phyloP scores from a whole-genome alignment of 1,140 invertebrate genomes.

The Dysdera silvatica region DNA sequence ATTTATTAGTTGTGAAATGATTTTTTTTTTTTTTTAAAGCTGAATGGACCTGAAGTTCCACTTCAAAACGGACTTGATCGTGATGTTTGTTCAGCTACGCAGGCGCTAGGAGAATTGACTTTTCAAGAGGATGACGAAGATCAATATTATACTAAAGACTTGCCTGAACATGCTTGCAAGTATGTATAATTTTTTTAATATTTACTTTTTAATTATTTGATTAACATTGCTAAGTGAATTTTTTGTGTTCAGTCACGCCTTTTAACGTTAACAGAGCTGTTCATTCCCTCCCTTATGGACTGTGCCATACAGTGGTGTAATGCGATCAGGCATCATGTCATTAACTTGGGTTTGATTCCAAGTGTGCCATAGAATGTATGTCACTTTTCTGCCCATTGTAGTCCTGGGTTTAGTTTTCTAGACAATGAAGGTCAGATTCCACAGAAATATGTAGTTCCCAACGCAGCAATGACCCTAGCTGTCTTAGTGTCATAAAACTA shows the following conservation, averaged over 20 bases:
- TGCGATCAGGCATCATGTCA: no score
- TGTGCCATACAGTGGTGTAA: not conserved
- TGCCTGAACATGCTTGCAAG: conserved; percentile 91
- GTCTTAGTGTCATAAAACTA: no score
- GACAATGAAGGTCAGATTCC: no score
- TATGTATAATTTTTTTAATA: conserved; percentile 44
- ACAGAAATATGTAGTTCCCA: no score
- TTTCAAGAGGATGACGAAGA: conserved; percentile 69
- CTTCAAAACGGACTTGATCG: conserved; percentile 49
- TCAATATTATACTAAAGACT: conserved; percentile 77
- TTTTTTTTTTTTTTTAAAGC: conserved; percentile 47
- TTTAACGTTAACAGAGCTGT: not conserved
- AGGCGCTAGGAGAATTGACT: conserved; percentile 48
- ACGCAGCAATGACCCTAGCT: no score
- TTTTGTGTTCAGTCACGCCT: conserved; percentile 12
- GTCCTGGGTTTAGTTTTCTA: no score
- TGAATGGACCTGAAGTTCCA: conserved; percentile 53
- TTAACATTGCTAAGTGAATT: not conserved
- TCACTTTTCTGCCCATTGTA: no score
- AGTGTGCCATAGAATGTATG: no score
- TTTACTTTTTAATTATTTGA: conserved; percentile 2
- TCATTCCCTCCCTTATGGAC: not conserved
- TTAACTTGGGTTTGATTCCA: no score
- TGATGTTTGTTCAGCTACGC: conserved; percentile 44
- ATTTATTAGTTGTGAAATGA: no score